phyloP scores from a whole-genome alignment of 2,888 invertebrate genomes.

The Cyrtodaria siliqua region DNA sequence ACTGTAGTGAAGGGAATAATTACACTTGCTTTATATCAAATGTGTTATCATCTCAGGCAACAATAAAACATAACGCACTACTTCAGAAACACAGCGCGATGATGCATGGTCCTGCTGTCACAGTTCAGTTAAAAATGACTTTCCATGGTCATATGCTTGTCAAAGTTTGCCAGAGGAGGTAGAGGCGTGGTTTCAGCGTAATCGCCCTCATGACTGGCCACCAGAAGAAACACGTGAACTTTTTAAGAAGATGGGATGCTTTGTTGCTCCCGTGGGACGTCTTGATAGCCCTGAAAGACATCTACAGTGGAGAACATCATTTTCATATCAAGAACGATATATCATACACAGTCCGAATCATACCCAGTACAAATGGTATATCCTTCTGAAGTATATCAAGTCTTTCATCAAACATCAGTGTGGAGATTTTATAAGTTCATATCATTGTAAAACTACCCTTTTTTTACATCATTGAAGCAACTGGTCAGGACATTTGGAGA shows the following conservation, averaged over 20 bases:
- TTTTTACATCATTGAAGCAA: conserved; percentile 9
- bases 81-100: too few relatives aligned
- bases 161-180: background rate
- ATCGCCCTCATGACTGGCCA: conserved; percentile 3
- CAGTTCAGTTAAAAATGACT: background rate
- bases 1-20: too few relatives aligned
- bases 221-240: background rate
- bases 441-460: conserved; percentile 23
- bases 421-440: conserved; percentile 13
- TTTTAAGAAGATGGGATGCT: conserved; percentile 4
- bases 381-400: conserved; percentile 38
- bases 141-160: conserved; percentile 3
- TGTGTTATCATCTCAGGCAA: too few relatives aligned
- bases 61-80: too few relatives aligned
- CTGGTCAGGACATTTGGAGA: background rate
- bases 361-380: conserved; percentile 29
- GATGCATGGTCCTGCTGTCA: conserved; percentile 11
- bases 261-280: conserved; percentile 15
- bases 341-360: conserved; percentile 28
- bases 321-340: conserved; percentile 20
- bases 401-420: conserved; percentile 3
- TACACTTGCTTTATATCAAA: too few relatives aligned
- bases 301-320: conserved; percentile 37
- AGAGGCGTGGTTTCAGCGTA: background rate
- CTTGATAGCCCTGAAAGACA: conserved; percentile 1